A percentile compares a stretch with the other conserved stretches of the same genome.
These are phyloP conservation scores for Chloebia gouldiae DNA, from an alignment of 2,113 vertebrate species.

Conservation along the genomic window DNA sequence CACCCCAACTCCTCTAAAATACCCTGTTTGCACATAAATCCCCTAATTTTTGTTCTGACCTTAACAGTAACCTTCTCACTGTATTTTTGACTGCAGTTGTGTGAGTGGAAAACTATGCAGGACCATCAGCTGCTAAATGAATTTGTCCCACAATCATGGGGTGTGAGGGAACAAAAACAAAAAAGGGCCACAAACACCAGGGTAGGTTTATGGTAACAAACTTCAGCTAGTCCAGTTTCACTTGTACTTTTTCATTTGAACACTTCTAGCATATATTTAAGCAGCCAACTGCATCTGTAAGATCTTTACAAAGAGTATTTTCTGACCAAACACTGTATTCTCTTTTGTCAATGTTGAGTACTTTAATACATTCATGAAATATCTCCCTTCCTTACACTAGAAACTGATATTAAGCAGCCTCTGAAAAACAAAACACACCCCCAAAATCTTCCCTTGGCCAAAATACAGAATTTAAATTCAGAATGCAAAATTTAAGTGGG, in stretches of 20 bases:
- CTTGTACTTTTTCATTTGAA: neutral
- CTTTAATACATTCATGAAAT: neutral
- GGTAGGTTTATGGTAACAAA: neutral
- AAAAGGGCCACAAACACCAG: accelerated
- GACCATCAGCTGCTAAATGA: neutral
- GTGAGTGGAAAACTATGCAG: neutral
- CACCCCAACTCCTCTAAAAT: neutral
- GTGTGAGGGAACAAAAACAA: neutral
- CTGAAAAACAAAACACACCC: neutral
- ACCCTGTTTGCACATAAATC: neutral
- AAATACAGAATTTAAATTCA: neutral
- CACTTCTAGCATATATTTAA: neutral
- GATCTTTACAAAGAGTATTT: neutral
- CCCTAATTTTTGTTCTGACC: neutral
- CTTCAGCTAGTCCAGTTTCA: neutral
- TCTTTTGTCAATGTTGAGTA: neutral
- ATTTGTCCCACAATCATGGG: neutral
- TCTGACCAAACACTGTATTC: neutral
- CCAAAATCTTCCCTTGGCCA: neutral
- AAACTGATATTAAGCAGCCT: neutral
- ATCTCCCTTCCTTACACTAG: neutral
- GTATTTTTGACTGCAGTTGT: neutral
- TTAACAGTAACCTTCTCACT: neutral
- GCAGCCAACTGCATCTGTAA: neutral
- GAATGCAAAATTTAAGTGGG: neutral